Conservation (phyloP, 2,888 invertebrate species). For the Lochmaea capreae region DNA sequence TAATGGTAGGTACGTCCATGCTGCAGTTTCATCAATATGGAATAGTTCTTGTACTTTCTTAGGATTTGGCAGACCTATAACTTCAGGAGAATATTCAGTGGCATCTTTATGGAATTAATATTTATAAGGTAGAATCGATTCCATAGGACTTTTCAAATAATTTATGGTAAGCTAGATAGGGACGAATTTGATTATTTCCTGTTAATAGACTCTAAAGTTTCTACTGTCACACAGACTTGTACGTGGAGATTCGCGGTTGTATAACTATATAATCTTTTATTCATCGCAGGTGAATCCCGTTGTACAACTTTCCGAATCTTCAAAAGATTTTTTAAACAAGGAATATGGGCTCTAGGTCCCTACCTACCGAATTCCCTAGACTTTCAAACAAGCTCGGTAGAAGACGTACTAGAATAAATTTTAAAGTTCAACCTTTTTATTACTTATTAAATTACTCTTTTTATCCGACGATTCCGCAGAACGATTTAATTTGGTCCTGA, state of each 20-base stretch:
- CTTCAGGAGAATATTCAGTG: conserved; percentile 31
- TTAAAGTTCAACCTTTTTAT: conserved; percentile 25
- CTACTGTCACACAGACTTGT: no score
- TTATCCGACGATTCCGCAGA: conserved; percentile 22
- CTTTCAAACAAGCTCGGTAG: conserved; percentile 14
- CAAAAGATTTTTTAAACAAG: conserved; percentile 20
- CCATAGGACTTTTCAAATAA: conserved; percentile 3
- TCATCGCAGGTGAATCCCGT: neutral
- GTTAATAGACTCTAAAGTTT: conserved; percentile 10
- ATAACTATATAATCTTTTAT: neutral
- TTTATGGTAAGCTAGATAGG: conserved; percentile 29
- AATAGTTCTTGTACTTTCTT: conserved; percentile 24
- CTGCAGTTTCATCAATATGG: conserved; percentile 27
- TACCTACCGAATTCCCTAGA: conserved; percentile 3
- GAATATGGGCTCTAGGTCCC: conserved; percentile 1
- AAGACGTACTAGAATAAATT: conserved; percentile 22
- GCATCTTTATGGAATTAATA: conserved; percentile 37
- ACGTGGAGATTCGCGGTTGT: no score
- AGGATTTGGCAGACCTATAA: conserved; percentile 27
- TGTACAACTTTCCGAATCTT: conserved; percentile 11
- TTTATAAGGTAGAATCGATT: conserved; percentile 30
- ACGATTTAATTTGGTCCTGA: conserved; percentile 21
- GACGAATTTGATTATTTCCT: conserved; percentile 10
- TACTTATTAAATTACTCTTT: conserved; percentile 19
- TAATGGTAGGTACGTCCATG: neutral